These are phyloP conservation scores for Rhynchophorus ferrugineus DNA, from an alignment of 1,140 invertebrate genomes.

Conservation along the genomic window DNA sequence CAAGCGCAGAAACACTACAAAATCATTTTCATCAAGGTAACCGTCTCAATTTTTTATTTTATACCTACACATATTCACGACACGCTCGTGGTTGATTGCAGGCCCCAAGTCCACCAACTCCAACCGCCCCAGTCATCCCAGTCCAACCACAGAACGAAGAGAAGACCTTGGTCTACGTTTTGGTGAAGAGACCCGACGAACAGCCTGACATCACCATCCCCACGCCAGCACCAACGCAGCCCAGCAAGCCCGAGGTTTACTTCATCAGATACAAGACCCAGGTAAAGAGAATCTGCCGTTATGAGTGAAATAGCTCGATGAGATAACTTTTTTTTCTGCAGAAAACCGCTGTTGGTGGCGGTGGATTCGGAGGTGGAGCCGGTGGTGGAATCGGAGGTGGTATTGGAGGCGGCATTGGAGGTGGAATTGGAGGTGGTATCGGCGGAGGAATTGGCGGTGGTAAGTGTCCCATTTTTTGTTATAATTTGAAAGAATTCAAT, in stretches of 20 bases:
- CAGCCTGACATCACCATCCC: slow-evolving; percentile 71
- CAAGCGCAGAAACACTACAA: slow-evolving; percentile 81
- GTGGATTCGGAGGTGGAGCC: slow-evolving; percentile 23
- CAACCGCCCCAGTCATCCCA: slow-evolving; percentile 69
- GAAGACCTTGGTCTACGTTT: slow-evolving; percentile 83
- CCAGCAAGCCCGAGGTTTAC: slow-evolving; percentile 79
- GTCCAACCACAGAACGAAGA: slow-evolving; percentile 75
- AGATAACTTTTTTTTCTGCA: slow-evolving; percentile 20
- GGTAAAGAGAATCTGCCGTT: slow-evolving; percentile 23
- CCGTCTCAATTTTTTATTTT: background rate
- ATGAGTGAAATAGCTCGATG: slow-evolving; percentile 25
- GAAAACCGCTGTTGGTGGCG: slow-evolving; percentile 21
- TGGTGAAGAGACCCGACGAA: slow-evolving; percentile 82
- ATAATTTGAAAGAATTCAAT: no score
- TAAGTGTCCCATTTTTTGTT: no score
- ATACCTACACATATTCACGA: background rate
- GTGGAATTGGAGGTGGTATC: slow-evolving; percentile 24
- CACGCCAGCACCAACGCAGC: slow-evolving; percentile 70
- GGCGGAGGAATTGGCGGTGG: slow-evolving; percentile 26
- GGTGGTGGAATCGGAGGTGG: slow-evolving; percentile 18
- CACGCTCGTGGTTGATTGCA: background rate
- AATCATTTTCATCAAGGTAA: slow-evolving; percentile 76
- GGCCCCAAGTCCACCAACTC: slow-evolving; percentile 73
- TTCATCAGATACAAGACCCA: slow-evolving; percentile 85
- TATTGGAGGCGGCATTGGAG: slow-evolving; percentile 21